Evolutionary conservation across 2,113 vertebrate species (phyloP).

Genomic region (Pimephales promelas): DNA sequence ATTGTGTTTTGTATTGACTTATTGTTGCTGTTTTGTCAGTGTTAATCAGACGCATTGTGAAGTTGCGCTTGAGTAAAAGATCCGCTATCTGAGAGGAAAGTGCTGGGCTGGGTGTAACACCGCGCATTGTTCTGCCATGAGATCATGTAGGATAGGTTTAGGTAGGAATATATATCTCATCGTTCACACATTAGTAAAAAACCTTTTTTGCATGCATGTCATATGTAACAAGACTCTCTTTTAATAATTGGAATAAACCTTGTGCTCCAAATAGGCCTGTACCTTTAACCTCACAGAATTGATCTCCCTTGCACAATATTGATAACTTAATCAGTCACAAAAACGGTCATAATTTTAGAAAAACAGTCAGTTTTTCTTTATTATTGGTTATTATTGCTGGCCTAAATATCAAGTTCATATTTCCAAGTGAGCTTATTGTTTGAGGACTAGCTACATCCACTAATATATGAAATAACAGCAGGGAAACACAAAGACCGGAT

Average conservation of each 20-base stretch:
- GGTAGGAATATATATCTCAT: not conserved
- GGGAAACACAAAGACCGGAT: not conserved
- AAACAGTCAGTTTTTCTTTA: not conserved
- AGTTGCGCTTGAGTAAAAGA: not conserved
- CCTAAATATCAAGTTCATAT: not conserved
- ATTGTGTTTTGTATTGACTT: not conserved
- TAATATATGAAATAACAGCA: not conserved
- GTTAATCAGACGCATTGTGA: not conserved
- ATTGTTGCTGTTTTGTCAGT: not conserved
- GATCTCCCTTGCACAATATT: slow-evolving; percentile 10
- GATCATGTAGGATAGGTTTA: slow-evolving; percentile 31
- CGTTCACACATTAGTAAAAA: not conserved
- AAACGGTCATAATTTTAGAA: not conserved
- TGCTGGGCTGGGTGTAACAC: slow-evolving; percentile 29
- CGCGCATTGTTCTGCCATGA: slow-evolving; percentile 35
- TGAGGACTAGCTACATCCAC: not conserved
- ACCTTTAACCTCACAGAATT: slow-evolving; percentile 25
- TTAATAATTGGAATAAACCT: not conserved
- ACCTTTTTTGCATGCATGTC: not conserved
- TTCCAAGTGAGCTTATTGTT: not conserved
- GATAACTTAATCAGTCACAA: slow-evolving; percentile 16
- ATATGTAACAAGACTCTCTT: not conserved
- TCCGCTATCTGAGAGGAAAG: slow-evolving; percentile 44
- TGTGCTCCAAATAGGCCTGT: not conserved
- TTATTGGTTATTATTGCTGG: not conserved